A percentile compares a stretch with the other conserved stretches of the same genome.
Conservation (phyloP, 2,888 invertebrate genomes). For the Meganola albula region DNA sequence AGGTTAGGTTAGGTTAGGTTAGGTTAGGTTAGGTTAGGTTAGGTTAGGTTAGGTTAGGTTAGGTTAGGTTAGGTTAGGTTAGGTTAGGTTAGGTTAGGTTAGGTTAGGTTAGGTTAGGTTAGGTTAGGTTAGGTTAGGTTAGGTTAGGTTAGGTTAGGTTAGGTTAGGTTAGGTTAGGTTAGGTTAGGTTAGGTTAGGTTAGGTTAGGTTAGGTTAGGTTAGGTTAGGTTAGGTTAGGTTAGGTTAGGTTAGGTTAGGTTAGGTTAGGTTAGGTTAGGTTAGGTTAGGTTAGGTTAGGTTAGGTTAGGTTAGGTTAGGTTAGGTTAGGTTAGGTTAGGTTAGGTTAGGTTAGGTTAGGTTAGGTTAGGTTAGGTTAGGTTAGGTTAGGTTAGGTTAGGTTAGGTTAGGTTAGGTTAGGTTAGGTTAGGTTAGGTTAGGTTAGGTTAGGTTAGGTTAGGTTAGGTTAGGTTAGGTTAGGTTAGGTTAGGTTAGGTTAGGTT, state of each 20-base stretch:
- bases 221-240: conserved; percentile 27
- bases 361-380: conserved; percentile 21
- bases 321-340: conserved; percentile 17
- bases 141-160: conserved; percentile 31
- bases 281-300: conserved; percentile 17
- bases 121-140: conserved; percentile 30
- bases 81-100: conserved; percentile 28
- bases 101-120: conserved; percentile 30
- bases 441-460: conserved; percentile 22
- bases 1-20: conserved; percentile 17
- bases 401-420: conserved; percentile 15
- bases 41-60: conserved; percentile 21
- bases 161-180: conserved; percentile 33
- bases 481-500: conserved; percentile 20
- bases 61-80: conserved; percentile 29
- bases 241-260: conserved; percentile 24
- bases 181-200: conserved; percentile 32
- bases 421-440: conserved; percentile 19
- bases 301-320: conserved; percentile 14
- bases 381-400: conserved; percentile 20
- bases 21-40: conserved; percentile 17
- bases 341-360: conserved; percentile 19
- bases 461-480: conserved; percentile 19
- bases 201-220: conserved; percentile 28
- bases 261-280: conserved; percentile 22